Conservation (phyloP, 2,888 invertebrate genomes). For the Leucoma salicis region DNA sequence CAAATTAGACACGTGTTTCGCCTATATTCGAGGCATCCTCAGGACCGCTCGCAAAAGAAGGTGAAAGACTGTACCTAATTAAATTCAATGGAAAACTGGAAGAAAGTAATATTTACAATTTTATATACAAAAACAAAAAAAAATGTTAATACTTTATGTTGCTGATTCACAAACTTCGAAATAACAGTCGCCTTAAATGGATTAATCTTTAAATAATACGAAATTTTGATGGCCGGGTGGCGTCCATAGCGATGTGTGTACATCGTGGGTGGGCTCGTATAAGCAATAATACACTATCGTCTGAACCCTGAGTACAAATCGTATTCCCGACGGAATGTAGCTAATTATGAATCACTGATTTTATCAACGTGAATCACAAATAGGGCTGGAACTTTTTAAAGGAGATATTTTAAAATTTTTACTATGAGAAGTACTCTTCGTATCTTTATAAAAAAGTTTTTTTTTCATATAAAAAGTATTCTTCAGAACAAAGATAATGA, state of each 20-base stretch:
- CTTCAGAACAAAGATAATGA: too few species aligned
- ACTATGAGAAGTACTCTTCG: too few species aligned
- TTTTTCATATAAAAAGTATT: too few species aligned
- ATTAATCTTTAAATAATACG: background rate
- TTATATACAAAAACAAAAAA: too few species aligned
- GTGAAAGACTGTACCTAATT: too few species aligned
- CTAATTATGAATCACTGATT: conserved; percentile 49
- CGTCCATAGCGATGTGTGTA: background rate
- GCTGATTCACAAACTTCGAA: background rate
- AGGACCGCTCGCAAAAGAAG: too few species aligned
- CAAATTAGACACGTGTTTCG: too few species aligned
- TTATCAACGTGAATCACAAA: conserved; percentile 40
- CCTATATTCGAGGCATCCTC: too few species aligned
- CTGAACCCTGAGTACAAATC: conserved; percentile 7
- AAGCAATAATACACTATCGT: conserved; percentile 5
- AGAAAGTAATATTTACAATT: too few species aligned
- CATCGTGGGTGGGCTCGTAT: conserved; percentile 8
- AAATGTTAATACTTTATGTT: too few species aligned
- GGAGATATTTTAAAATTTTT: background rate
- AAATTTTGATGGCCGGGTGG: background rate
- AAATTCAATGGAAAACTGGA: too few species aligned
- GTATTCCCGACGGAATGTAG: conserved; percentile 32
- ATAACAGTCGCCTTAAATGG: background rate
- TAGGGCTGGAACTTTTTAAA: conserved; percentile 5
- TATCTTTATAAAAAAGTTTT: too few species aligned